phyloP scores from a whole-genome alignment of 2,888 invertebrate species.

The Neoitamus cyanurus region DNA sequence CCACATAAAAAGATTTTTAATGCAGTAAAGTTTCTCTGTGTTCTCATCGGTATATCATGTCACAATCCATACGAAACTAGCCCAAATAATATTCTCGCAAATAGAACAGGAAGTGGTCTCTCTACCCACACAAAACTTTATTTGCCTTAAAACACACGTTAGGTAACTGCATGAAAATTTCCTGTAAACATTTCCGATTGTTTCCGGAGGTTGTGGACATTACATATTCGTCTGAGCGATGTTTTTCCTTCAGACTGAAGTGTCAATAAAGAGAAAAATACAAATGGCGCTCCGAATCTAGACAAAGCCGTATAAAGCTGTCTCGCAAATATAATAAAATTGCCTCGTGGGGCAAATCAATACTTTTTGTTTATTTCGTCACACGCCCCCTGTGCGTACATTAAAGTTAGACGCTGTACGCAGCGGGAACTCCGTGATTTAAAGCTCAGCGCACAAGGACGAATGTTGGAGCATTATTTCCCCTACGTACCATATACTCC shows the following conservation, averaged over 20 bases:
- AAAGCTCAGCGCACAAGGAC: too few species aligned
- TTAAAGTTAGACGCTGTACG: neutral
- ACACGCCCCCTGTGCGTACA: neutral
- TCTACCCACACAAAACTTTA: neutral
- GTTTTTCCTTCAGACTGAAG: neutral
- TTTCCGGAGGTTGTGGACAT: neutral
- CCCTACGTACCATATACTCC: neutral
- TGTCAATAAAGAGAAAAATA: neutral
- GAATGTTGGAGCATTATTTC: neutral
- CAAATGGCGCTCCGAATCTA: neutral
- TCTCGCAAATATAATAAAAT: neutral
- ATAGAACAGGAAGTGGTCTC: neutral
- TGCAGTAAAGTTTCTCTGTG: too few species aligned
- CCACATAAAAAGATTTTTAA: too few species aligned
- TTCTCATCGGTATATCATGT: too few species aligned
- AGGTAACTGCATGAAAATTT: neutral
- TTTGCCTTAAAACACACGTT: neutral
- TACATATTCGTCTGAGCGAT: neutral
- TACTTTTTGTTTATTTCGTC: neutral
- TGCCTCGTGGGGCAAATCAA: neutral
- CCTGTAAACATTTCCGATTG: constrained; percentile 1
- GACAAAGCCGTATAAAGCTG: neutral
- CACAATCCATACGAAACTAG: neutral
- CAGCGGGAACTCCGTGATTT: neutral
- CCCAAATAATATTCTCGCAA: neutral